Evolutionary conservation across 2,113 vertebrate species (phyloP).

Genomic region (Hypomesus transpacificus): DNA sequence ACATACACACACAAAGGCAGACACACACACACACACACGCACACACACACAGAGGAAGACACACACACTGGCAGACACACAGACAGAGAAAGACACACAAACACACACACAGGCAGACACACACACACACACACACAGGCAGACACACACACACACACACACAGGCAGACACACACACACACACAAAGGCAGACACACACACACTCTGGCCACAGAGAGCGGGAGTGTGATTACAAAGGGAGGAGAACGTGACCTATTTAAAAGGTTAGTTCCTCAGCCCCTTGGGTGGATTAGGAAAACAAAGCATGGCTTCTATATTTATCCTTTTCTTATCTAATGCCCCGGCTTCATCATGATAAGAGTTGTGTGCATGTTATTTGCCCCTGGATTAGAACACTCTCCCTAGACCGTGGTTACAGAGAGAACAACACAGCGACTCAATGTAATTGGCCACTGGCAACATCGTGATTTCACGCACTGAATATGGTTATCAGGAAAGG

Average conservation of each 20-base stretch:
- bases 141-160: slow-evolving; percentile 9
- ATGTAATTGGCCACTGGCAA: slow-evolving; percentile 54
- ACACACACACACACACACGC: not conserved
- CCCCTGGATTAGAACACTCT: slow-evolving; percentile 56
- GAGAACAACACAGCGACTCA: slow-evolving; percentile 47
- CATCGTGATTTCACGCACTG: slow-evolving; percentile 58
- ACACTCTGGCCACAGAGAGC: slow-evolving; percentile 7
- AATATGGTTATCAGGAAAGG: slow-evolving; percentile 51
- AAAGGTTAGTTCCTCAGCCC: slow-evolving; percentile 67
- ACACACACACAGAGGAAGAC: not conserved
- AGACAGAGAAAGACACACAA: not conserved
- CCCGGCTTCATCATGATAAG: slow-evolving; percentile 57
- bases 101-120: not conserved
- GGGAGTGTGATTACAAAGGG: slow-evolving; percentile 44
- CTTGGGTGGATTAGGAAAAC: slow-evolving; percentile 62
- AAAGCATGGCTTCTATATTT: slow-evolving; percentile 63
- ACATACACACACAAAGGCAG: not conserved
- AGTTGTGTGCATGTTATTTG: slow-evolving; percentile 49
- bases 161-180: slow-evolving; percentile 1
- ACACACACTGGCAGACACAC: not conserved
- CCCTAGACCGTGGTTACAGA: slow-evolving; percentile 46
- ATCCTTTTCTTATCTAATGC: slow-evolving; percentile 62
- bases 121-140: slow-evolving; percentile 7
- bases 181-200: not conserved
- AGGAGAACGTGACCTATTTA: slow-evolving; percentile 65